Evolutionary conservation across 1,140 invertebrate genomes (phyloP).

Genomic region (Lepidotrigona ventralis): DNA sequence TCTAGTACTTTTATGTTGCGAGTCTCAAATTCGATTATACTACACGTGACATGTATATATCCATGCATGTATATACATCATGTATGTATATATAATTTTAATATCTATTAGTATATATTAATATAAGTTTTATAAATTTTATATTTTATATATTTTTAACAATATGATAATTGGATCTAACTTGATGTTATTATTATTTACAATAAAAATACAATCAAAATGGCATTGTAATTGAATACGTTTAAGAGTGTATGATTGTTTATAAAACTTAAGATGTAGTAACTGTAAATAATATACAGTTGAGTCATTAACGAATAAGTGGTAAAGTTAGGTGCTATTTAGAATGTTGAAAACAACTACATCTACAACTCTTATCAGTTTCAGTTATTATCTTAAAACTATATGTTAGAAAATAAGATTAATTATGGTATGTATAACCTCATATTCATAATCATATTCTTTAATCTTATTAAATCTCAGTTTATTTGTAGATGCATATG

Average conservation of each 20-base stretch:
- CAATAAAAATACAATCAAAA: background rate
- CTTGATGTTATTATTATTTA: background rate
- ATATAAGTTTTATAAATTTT: background rate
- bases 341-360: constrained; percentile 30
- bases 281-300: constrained; percentile 30
- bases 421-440: constrained; percentile 34
- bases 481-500: constrained; percentile 80
- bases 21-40: background rate
- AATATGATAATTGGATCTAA: background rate
- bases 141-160: background rate
- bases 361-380: constrained; percentile 44
- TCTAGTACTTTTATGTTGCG: background rate
- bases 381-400: constrained; percentile 12
- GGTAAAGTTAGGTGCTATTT: constrained; percentile 48
- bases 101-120: background rate
- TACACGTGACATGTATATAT: background rate
- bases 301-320: constrained; percentile 15
- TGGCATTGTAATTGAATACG: background rate
- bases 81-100: background rate
- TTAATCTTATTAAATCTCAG: background rate
- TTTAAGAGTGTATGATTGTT: background rate
- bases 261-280: background rate
- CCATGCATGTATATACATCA: too few relatives aligned
- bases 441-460: background rate
- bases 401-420: background rate